Percentiles rank a stretch among this genome's conserved stretches.
Conservation (phyloP, 2,113 vertebrate genomes). For the Edolisoma coerulescens region DNA sequence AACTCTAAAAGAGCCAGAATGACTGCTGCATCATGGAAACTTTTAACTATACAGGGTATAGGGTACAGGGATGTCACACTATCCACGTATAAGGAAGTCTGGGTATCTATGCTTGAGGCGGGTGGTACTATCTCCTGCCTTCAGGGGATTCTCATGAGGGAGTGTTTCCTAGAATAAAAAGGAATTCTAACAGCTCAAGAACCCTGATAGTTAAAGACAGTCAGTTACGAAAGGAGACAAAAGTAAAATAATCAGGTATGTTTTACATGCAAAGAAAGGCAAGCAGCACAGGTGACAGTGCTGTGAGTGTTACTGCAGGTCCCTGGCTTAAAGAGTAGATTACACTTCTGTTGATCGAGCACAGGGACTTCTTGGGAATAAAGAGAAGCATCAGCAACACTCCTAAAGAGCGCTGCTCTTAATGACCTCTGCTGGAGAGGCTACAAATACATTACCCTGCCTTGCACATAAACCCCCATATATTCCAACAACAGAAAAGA, state of each 20-base stretch:
- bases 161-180: background rate
- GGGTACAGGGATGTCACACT: conserved; percentile 6
- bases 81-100: background rate
- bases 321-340: background rate
- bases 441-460: background rate
- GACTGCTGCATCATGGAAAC: background rate
- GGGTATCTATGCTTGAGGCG: background rate
- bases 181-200: background rate
- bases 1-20: conserved; percentile 23
- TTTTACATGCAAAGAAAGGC: background rate
- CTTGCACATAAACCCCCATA: background rate
- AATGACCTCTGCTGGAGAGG: background rate
- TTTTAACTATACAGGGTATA: no score
- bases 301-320: background rate
- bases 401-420: background rate
- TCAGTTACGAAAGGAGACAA: background rate
- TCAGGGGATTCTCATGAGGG: background rate
- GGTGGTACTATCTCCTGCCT: background rate
- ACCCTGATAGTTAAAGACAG: background rate
- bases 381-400: background rate
- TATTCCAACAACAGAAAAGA: background rate
- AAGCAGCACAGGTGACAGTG: background rate
- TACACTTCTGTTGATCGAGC: background rate
- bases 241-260: background rate
- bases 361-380: background rate